These are phyloP conservation scores for Coelopa frigida DNA, from an alignment of 1,140 invertebrate genomes.

Conservation along the genomic window DNA sequence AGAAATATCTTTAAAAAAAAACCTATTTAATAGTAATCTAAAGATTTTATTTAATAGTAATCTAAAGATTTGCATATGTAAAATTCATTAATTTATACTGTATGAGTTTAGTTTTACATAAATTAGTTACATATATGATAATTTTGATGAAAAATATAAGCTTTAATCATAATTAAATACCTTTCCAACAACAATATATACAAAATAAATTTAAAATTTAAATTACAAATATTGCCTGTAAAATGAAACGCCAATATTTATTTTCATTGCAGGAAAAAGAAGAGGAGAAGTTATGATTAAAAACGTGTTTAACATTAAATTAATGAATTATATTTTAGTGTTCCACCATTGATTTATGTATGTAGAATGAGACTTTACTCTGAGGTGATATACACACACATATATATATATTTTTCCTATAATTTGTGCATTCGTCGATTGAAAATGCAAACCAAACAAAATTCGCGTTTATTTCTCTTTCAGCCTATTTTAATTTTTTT, in stretches of 20 bases:
- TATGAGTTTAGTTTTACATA: no score
- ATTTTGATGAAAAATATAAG: no score
- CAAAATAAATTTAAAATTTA: constrained; percentile 14
- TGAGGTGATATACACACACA: not conserved
- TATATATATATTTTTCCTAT: not conserved
- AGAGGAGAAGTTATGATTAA: constrained; percentile 45
- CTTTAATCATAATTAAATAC: constrained; percentile 10
- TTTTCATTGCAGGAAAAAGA: constrained; percentile 42
- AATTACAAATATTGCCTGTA: constrained; percentile 28
- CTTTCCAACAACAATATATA: constrained; percentile 1
- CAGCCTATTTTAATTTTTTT: constrained; percentile 8
- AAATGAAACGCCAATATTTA: not conserved
- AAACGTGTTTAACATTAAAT: constrained; percentile 15
- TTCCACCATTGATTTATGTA: not conserved
- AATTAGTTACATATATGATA: no score
- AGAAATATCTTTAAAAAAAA: no score
- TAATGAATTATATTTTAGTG: no score
- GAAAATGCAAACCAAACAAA: not conserved
- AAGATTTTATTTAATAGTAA: no score
- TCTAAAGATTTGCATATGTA: no score
- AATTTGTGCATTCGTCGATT: constrained; percentile 8
- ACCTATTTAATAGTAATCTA: no score
- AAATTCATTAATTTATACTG: no score
- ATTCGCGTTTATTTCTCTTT: constrained; percentile 3
- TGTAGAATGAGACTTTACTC: not conserved